Percentiles rank a stretch among this genome's conserved stretches.
phyloP scores from a whole-genome alignment of 2,113 vertebrate genomes.

The Corvus cornix region DNA sequence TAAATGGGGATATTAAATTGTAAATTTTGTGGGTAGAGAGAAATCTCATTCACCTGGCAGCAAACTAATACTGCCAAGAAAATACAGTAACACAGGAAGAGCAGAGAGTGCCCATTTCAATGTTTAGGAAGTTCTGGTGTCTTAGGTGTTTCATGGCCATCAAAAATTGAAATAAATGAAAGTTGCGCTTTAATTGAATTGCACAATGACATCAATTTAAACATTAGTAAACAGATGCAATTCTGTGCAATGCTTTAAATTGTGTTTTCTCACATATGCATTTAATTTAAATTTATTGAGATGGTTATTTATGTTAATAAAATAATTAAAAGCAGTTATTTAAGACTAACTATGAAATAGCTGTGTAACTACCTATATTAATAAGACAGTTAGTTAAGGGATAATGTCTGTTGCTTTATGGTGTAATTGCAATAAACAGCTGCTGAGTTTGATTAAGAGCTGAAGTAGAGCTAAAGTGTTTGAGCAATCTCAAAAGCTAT shows the following conservation, averaged over 20 bases:
- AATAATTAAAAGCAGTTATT: constrained; percentile 76
- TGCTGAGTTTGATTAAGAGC: constrained; percentile 76
- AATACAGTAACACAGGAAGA: background rate
- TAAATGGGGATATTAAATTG: background rate
- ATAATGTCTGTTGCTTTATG: constrained; percentile 73
- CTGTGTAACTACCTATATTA: constrained; percentile 75
- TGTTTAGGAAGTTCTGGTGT: background rate
- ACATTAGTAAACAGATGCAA: constrained; percentile 64
- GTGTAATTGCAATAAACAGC: constrained; percentile 75
- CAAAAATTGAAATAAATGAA: constrained; percentile 29
- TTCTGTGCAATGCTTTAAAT: constrained; percentile 66
- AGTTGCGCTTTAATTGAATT: constrained; percentile 44
- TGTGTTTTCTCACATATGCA: constrained; percentile 38
- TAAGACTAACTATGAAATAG: constrained; percentile 72
- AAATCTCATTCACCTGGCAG: background rate
- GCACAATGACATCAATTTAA: constrained; percentile 51
- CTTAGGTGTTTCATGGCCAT: background rate
- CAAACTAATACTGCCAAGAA: background rate
- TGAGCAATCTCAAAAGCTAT: constrained; percentile 65
- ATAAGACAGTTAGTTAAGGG: constrained; percentile 74
- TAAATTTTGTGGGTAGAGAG: background rate
- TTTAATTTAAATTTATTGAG: constrained; percentile 74
- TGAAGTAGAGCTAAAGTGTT: constrained; percentile 70
- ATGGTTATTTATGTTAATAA: constrained; percentile 74
- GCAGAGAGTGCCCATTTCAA: background rate